phyloP scores from a whole-genome alignment of 1,140 invertebrate species.

The Hyles euphorbiae region DNA sequence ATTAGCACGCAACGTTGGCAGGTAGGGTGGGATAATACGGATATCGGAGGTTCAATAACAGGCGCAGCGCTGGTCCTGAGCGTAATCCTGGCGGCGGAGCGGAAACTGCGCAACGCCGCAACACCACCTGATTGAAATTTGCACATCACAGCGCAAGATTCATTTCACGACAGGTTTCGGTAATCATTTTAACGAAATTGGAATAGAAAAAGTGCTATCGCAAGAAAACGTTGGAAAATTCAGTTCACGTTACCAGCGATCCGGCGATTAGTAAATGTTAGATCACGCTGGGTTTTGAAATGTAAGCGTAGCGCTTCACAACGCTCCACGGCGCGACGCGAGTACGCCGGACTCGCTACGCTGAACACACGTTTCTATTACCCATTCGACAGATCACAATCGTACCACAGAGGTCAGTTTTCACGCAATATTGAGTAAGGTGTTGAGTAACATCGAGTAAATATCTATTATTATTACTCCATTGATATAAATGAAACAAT shows the following conservation, averaged over 20 bases:
- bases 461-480: not conserved
- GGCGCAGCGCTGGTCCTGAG: too few species aligned
- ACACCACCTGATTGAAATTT: constrained; percentile 23
- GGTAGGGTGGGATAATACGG: too few species aligned
- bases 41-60: too few species aligned
- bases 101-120: not conserved
- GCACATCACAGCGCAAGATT: constrained; percentile 22
- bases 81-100: too few species aligned
- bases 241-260: constrained; percentile 5
- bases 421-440: constrained; percentile 21
- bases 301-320: not conserved
- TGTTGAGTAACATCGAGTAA: constrained; percentile 13
- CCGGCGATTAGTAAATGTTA: constrained; percentile 20
- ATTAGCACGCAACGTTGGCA: too few species aligned
- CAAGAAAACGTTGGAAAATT: constrained; percentile 18
- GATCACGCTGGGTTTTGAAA: constrained; percentile 32
- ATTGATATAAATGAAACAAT: constrained; percentile 1
- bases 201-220: constrained; percentile 15
- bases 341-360: constrained; percentile 10
- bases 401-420: constrained; percentile 15
- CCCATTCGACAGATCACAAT: not conserved
- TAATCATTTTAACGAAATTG: constrained; percentile 9
- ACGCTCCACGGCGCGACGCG: not conserved
- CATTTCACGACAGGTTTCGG: constrained; percentile 8
- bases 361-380: constrained; percentile 10